Base-by-base conservation (phyloP, 1,140 invertebrate species). In the Drusus annulatus region DNA sequence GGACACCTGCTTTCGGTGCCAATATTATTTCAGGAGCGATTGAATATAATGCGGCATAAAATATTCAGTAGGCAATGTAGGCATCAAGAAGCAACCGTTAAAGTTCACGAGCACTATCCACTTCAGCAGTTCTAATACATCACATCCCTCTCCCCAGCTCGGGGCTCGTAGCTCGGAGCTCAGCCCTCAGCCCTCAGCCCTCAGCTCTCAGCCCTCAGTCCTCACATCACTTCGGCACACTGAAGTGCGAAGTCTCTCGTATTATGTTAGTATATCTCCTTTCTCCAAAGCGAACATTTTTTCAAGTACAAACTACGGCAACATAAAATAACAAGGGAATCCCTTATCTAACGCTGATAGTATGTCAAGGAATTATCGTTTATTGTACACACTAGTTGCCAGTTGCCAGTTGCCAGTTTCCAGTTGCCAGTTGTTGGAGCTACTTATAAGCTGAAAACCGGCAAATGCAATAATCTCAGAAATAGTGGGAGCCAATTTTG, bases 301-400 rank as follows among this genome's bases (percentile, higher is more conserved):
- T 81, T 74, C 52, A 56, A 80, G 75, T 78, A 56, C 69, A 83
- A 81, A 79, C 82, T 83, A 80, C 71, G 45, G 68, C 76, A 78
- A 83, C 76, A 77, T 81, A 76, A 76, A 80, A 80, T 80, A 83
- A 81, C 79, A 83, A 83, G 79, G 79, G 82, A 81, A 74, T 82
- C 79, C 76, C 79, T 83, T 81, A 83, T 81, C 82, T 83, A 58
- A 52, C 52, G n/a, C 21, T 58, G 82, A 81, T 80, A 83, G 81
- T 83, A 83, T 81, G 82, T 81, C 79, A 79, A 73, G n/a, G 82
- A 71, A 81, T 83, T 83, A 80, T 80, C 79, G 82, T 54, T 69
- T 83, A 81, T 80, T 80, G 78, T 68, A 75, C 36, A 13, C n/a
- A n/a, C 81, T 80, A 79, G 81, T 65, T 79, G 19, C 36, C 36